phyloP scores from a whole-genome alignment of 35 echinoderm and acorn worm genomes.

The Strongylocentrotus purpuratus region DNA sequence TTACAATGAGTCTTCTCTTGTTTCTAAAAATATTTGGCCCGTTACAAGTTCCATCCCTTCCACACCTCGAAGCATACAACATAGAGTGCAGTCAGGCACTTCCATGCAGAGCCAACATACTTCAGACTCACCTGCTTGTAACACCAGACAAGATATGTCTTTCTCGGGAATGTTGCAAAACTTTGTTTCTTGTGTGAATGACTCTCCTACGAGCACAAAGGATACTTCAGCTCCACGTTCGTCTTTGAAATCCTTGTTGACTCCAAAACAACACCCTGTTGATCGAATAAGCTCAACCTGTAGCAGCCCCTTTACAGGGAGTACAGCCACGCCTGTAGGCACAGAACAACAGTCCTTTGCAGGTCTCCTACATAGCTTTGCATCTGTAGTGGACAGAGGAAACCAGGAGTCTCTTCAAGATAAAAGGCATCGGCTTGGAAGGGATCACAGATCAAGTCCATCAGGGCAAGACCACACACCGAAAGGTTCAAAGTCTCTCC shows the following conservation, averaged over 20 bases:
- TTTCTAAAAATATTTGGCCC: background rate
- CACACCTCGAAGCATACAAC: background rate
- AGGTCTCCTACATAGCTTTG: conserved; percentile 41
- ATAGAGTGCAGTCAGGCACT: background rate
- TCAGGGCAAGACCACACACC: background rate
- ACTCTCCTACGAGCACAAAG: background rate
- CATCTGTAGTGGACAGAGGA: conserved; percentile 42
- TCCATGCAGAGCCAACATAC: background rate
- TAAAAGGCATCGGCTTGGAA: background rate
- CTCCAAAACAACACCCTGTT: background rate
- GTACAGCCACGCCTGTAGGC: background rate
- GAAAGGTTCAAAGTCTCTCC: background rate
- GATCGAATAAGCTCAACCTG: background rate
- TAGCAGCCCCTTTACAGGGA: background rate
- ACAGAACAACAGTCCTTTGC: conserved; percentile 23
- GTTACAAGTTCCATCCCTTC: background rate
- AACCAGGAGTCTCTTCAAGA: background rate
- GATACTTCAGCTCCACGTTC: background rate
- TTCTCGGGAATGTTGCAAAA: conserved; percentile 40
- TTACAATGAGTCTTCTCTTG: background rate
- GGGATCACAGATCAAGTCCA: background rate
- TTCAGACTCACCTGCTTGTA: background rate
- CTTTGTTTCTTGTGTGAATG: conserved; percentile 47
- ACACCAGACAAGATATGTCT: conserved; percentile 30
- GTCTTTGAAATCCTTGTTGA: background rate